Conservation (phyloP, 2,113 vertebrate genomes). For the Sminthopsis crassicaudata region DNA sequence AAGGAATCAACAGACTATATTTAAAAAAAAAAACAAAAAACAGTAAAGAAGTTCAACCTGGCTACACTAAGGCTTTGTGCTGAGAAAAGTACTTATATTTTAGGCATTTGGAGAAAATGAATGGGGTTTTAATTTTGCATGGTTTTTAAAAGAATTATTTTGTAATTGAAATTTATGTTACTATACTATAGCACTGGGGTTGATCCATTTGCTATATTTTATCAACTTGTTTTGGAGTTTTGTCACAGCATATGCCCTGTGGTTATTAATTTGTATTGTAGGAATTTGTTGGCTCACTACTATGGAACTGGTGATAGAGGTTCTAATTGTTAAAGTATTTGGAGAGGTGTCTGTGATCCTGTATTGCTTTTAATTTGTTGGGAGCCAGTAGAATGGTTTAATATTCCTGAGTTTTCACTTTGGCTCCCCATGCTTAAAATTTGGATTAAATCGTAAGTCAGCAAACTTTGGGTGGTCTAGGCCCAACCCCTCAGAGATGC, state of each 20-base stretch:
- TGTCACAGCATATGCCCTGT: slow-evolving; percentile 2
- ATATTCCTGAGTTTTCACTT: slow-evolving; percentile 39
- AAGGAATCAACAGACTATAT: background rate
- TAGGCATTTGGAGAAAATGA: slow-evolving; percentile 18
- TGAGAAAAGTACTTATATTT: background rate
- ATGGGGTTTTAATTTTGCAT: slow-evolving; percentile 41
- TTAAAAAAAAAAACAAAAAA: too few species aligned
- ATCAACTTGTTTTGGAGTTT: slow-evolving; percentile 13
- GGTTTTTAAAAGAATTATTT: slow-evolving; percentile 48
- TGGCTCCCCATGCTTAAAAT: slow-evolving; percentile 70
- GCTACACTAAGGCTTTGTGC: background rate
- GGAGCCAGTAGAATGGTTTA: slow-evolving; percentile 33
- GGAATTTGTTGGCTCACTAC: background rate
- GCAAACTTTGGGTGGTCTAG: slow-evolving; percentile 75
- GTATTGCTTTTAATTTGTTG: slow-evolving; percentile 15
- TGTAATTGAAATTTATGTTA: slow-evolving; percentile 41
- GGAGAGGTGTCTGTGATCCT: slow-evolving; percentile 30
- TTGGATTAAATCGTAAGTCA: slow-evolving; percentile 70
- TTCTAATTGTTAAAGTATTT: background rate
- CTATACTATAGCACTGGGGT: slow-evolving; percentile 6
- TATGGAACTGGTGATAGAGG: background rate
- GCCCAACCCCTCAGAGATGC: slow-evolving; percentile 52
- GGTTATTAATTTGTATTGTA: slow-evolving; percentile 46
- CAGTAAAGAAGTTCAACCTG: background rate
- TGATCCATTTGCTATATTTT: slow-evolving; percentile 7